Evolutionary conservation across 2,113 vertebrate genomes (phyloP), one percentile per base, ranked within the genome.

Genomic region (Carollia perspicillata): DNA sequence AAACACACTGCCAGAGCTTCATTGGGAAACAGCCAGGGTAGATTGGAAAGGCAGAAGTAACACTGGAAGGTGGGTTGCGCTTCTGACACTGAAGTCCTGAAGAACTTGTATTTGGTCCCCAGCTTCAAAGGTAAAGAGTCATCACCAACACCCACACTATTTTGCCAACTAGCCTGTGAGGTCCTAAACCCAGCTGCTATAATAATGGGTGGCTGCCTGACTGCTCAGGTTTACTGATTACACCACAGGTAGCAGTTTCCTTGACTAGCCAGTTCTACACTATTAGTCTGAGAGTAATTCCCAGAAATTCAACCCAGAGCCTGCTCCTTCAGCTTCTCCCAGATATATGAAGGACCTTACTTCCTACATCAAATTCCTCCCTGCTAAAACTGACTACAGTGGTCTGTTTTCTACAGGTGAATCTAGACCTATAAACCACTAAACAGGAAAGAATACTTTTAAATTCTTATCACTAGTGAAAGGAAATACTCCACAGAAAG

Each of bases 291-390:
- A 40, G 66, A 77, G 28, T 53, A n/a, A 89, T 93, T 95, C 84
- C 69, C 93, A 93, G 84, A 97, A 95, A 97, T 69, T 87, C 79
- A 79, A 93, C 30, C 9, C 42, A 75, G 28, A 42, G 35, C 18
- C n/a, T 44, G 42, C 77, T 71, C 47, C 68, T 72, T 26, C 69
- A 86, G 47, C n/a, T 74, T 37, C 40, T 93, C 63, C 78, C 72
- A 89, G 74, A 93, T 71, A 83, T 22, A 95, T 13, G 58, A 83
- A 79, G 51, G 53, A 85, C 35, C 40, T 92, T 51, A 84, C 90
- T 84, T 65, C 63, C 58, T 72, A 17, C 17, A 79, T 89, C 71
- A 92, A 93, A 87, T 84, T 65, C 33, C 37, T 87, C 66, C 58
- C 65, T 75, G 20, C 63, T 87, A 53, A 85, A 88, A 81, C 53